Evolutionary conservation across 2,113 vertebrate genomes (phyloP), one percentile per base, ranked within the genome.

Genomic region (Thamnophis sirtalis): DNA sequence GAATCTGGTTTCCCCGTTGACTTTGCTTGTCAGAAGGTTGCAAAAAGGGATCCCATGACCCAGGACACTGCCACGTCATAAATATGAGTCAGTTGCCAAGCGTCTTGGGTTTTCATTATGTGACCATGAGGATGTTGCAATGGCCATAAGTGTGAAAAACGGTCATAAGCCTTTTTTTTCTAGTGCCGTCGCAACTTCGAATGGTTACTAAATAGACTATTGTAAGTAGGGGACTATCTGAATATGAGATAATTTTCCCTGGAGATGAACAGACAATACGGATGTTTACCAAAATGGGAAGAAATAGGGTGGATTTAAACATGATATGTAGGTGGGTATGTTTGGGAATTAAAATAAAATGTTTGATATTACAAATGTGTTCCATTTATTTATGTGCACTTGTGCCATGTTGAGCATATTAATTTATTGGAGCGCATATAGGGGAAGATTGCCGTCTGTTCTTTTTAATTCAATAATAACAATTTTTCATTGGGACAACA

Each of bases 401-500:
- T 87, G 26, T 55, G 58, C 22, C 33, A 60, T 19, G 1, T 21
- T 33, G 43, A 51, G 11, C 33, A 28, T 92, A 92, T 89, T 89
- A 58, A 63, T 56, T 85, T 89, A 49, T 11, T 88, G 86, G 33
- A 92, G 53, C 28, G 51, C 84, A 17, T 84, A 17, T 49, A 89
- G 19, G 63, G 22, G 28, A 80, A 56, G 24, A 60, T 84, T 60
- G 85, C 85, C 58, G n/a, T n/a, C 56, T 80, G 38, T 38, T 90
- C 48, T 63, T 0, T 2, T 21, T 56, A 80, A 28, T 63, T 91
- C 3, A 0, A 28, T 13, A 0, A 49, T 88, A 93, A 43, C 55
- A 4, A 0, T 0, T 4, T 63, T 50, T 63, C 86, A 0, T 84
- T 24, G 33, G 2, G 1, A 5, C 17, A 19, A 17, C 15, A 43